Evolutionary conservation across 2,797 vertebrate species (phyloP), one percentile per base, ranked within the genome.

Genomic region (Channallabes apus): DNA sequence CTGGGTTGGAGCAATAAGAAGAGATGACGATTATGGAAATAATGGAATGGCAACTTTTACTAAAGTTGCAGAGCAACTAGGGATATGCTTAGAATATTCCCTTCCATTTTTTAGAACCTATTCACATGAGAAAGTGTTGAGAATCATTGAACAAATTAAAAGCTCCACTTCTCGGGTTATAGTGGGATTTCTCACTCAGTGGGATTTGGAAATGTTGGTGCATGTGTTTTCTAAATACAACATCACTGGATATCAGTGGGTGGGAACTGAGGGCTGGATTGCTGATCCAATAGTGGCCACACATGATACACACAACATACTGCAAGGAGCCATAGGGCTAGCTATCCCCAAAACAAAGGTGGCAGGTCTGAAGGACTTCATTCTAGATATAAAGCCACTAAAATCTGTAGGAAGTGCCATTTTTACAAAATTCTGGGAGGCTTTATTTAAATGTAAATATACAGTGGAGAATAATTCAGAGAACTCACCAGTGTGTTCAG

Each of bases 1-100:
- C 3, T 95, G 94, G 94, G 92, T 95, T 58, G 94, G 94, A 76
- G 93, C 93, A 3, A 89, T 95, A 2, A 90, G 92, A 90, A 90
- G 88, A 18, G 92, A 95, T 85, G 88, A 92, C 87, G 94, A 94
- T 85, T 92, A 92, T 69, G 92, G 92, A 27, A 89, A 87, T 77
- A 89, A 58, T 75, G 90, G 91, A 22, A 91, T 91, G 84, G 88
- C 90, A 18, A 86, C 89, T 9, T 92, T 92, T 85, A 84, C 88
- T 0, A 61, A 91, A 79, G 85, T 85, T 20, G 89, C 89, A 11
- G 75, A 87, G 22, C 69, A 91, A 15, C 77, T 91, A 72, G 91
- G 90, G 0, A 87, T 92, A 29, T 92, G 92, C 59, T 84, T 92
- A 46, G 92, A 91, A 78, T 92, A 92, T 89, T 88, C 87, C 4